These are phyloP conservation scores for Pseudobourletiella spinata DNA, from an alignment of 1,140 invertebrate genomes.

Conservation along the genomic window DNA sequence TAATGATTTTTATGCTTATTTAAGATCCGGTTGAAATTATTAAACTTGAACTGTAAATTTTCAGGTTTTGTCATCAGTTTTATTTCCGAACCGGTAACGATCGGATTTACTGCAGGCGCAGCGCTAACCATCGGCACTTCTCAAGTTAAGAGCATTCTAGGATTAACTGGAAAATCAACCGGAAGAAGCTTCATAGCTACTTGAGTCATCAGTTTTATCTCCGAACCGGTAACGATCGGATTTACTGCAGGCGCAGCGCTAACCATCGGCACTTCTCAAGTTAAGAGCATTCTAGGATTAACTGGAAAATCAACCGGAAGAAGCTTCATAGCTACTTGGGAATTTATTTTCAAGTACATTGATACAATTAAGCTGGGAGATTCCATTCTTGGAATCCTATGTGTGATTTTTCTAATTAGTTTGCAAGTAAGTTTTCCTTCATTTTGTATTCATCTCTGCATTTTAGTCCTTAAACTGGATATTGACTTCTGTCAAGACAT, in stretches of 20 bases:
- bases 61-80: no score
- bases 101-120: conserved; percentile 59
- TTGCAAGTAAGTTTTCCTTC: conserved; percentile 37
- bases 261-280: no score
- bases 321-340: conserved; percentile 42
- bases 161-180: no score
- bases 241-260: conserved; percentile 58
- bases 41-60: no score
- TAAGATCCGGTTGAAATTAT: no score
- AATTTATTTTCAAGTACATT: conserved; percentile 43
- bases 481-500: not conserved
- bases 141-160: no score
- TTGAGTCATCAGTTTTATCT: conserved; percentile 88
- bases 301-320: conserved; percentile 43
- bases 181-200: no score
- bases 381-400: conserved; percentile 42
- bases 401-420: conserved; percentile 47
- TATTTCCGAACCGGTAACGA: conserved; percentile 84
- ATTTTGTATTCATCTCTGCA: no score
- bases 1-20: no score
- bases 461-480: not conserved
- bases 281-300: conserved; percentile 50
- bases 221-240: conserved; percentile 78
- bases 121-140: conserved; percentile 56
- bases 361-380: conserved; percentile 40